Evolutionary conservation across 2,888 invertebrate species (phyloP).

Genomic region (Chloroclysta siterata): DNA sequence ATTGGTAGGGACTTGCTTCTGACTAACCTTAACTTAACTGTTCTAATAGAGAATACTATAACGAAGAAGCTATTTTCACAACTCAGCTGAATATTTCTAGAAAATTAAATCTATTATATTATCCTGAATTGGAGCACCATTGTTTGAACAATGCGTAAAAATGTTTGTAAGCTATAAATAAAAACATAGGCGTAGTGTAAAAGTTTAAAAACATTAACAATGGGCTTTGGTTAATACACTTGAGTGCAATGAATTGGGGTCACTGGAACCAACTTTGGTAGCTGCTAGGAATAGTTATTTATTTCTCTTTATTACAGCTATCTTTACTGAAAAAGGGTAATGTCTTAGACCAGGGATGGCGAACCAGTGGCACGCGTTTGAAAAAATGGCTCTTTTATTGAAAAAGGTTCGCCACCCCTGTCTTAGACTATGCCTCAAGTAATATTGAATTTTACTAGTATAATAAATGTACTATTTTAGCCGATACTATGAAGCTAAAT

Average conservation of each 20-base stretch:
- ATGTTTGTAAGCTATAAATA: constrained; percentile 21
- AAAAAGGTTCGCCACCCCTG: no score
- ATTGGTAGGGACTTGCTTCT: no score
- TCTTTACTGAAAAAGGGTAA: no score
- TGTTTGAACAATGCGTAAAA: constrained; percentile 20
- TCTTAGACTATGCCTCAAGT: no score
- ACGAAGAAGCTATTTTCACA: no score
- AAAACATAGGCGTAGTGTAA: constrained; percentile 20
- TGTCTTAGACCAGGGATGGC: no score
- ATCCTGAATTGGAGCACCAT: background rate
- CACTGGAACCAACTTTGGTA: background rate
- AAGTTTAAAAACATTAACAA: constrained; percentile 17
- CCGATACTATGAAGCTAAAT: no score
- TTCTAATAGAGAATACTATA: background rate
- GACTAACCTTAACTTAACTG: background rate
- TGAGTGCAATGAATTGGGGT: background rate
- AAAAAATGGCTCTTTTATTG: no score
- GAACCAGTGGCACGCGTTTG: no score
- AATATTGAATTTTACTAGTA: no score
- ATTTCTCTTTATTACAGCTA: background rate
- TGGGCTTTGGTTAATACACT: constrained; percentile 3
- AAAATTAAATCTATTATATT: background rate
- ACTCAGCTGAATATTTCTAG: background rate
- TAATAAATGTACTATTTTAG: no score
- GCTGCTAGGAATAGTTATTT: background rate